Evolutionary conservation across 2,797 vertebrate species (phyloP).

Genomic region (Scolopax bukidnonensis): DNA sequence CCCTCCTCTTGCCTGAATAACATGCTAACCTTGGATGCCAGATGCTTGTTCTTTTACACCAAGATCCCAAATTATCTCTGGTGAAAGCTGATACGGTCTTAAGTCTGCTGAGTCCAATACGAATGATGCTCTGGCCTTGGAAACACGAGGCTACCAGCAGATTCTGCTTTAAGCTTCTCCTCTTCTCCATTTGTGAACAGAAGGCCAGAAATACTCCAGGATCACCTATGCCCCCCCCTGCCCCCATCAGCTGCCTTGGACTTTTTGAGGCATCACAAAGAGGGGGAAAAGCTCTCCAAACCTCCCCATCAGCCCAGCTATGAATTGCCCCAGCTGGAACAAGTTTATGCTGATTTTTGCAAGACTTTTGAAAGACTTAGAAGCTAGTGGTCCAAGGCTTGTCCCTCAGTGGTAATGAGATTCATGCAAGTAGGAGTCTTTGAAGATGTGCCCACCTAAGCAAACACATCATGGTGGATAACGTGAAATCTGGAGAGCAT

Average conservation of each 20-base stretch:
- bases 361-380: background rate
- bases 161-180: background rate
- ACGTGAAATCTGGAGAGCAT: background rate
- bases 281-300: fast-evolving
- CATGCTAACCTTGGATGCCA: background rate
- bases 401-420: background rate
- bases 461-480: background rate
- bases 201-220: background rate
- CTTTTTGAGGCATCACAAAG: background rate
- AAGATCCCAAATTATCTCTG: background rate
- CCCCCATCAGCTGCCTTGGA: background rate
- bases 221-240: background rate
- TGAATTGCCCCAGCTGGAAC: background rate
- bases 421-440: background rate
- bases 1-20: background rate
- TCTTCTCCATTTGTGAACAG: background rate
- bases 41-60: background rate
- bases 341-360: background rate
- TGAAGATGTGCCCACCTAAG: fast-evolving
- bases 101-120: background rate
- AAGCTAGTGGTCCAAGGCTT: background rate
- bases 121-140: background rate
- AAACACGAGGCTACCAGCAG: background rate
- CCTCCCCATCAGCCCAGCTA: background rate
- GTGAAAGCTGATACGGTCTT: background rate